Conservation (phyloP, 2,888 invertebrate genomes). For the Euplagia quadripunctaria region DNA sequence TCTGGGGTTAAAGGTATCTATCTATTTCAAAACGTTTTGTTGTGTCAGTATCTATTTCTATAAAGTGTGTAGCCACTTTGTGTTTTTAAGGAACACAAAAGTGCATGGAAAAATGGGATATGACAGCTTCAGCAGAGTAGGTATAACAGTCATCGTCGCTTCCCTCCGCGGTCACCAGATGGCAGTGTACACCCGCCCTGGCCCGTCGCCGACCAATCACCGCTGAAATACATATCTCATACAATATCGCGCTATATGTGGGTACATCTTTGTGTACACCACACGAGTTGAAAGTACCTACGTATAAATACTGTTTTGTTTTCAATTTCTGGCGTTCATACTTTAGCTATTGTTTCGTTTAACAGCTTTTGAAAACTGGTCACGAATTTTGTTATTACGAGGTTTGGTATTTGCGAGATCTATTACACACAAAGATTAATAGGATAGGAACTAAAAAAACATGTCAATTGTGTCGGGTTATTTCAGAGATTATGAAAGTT, state of each 20-base stretch:
- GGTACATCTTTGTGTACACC: constrained; percentile 1
- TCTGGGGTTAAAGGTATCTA: not conserved
- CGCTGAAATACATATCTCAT: constrained; percentile 58
- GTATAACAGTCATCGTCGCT: constrained; percentile 18
- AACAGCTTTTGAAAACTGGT: not conserved
- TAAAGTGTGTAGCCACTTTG: not conserved
- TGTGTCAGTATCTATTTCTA: too few relatives aligned
- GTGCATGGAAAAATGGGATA: constrained; percentile 35
- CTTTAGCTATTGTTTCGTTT: not conserved
- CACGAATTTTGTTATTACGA: not conserved
- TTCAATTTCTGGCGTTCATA: not conserved
- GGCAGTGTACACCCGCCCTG: constrained; percentile 43
- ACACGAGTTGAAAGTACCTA: not conserved
- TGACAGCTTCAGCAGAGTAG: constrained; percentile 35
- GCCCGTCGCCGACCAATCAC: constrained; percentile 43
- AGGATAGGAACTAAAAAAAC: not conserved
- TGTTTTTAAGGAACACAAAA: not conserved
- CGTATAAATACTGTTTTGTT: not conserved
- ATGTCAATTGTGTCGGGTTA: not conserved
- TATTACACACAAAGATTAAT: not conserved
- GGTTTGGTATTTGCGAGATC: too few relatives aligned
- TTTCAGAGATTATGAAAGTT: not conserved
- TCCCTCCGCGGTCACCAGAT: constrained; percentile 55
- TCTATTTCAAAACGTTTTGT: not conserved
- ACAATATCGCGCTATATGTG: constrained; percentile 35